Base-by-base conservation (phyloP, 2,888 invertebrate species). In the Agonopterix arenella region DNA sequence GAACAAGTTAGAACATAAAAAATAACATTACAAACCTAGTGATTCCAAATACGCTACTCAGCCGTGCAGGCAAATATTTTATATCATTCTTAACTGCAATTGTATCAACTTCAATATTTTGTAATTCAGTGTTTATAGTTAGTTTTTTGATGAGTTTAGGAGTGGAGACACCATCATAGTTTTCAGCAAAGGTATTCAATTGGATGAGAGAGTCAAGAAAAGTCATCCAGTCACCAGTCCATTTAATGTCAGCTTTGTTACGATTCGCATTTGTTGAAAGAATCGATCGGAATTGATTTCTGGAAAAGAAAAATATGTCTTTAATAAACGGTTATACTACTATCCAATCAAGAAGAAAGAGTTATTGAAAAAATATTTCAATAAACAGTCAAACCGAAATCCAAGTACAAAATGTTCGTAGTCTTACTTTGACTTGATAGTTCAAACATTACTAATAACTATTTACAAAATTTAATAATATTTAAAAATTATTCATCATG, bases 141-240 rank as follows among this genome's bases (percentile, higher is more conserved):
- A 72, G 47, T 42, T 52, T 51, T 13, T 60, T 63, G 2, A 72
- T 67, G 1, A 61, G 28, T 28, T 60, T 61, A 0, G 66, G 66
- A n/a, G 49, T 47, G 2, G 65, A 62, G 1, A 68, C 8, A 7
- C 68, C 68, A 7, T 66, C 60, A 36, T 61, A 53, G 3, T 68
- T 52, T 44, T 52, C 58, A 1, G 60, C 54, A 8, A 72, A 60
- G 8, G 53, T 53, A 11, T 60, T 68, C 2, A 69, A 56, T 52
- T 73, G 73, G 2, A 73, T 53, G 1, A 73, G 49, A 4, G 65
- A 59, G 44, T 73, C 73, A 1, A 73, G 46, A 38, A 66, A 66
- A 5, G 61, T 58, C 0, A 68, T 58, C 72, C 72, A 73, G 28
- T 68, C 64, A 3, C 60, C 54, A 4, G 45, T 58, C 62, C 67